Percentiles rank a stretch among this genome's conserved stretches.
phyloP scores from a whole-genome alignment of 2,888 invertebrate genomes.

The Criorhina ranunculi region DNA sequence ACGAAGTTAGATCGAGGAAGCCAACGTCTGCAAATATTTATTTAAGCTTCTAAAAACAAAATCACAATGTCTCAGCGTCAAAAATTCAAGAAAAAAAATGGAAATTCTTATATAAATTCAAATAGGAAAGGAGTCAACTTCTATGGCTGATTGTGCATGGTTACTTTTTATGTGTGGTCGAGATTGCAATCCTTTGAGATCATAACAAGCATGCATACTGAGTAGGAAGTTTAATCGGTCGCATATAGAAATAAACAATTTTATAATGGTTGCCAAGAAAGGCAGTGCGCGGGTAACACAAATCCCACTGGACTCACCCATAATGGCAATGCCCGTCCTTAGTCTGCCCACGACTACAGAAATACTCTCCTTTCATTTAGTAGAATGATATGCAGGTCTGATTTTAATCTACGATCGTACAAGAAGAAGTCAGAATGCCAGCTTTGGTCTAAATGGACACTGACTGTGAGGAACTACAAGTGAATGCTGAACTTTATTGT shows the following conservation, averaged over 20 bases:
- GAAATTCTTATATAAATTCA: neutral
- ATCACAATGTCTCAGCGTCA: neutral
- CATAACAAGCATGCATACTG: slow-evolving; percentile 43
- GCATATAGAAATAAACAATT: slow-evolving; percentile 51
- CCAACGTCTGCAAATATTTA: slow-evolving; percentile 65
- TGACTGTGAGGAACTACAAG: slow-evolving; percentile 28
- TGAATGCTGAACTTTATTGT: slow-evolving; percentile 27
- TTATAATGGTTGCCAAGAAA: slow-evolving; percentile 47
- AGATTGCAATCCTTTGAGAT: slow-evolving; percentile 48
- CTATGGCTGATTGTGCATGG: neutral
- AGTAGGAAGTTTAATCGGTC: slow-evolving; percentile 26
- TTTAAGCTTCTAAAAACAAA: slow-evolving; percentile 67
- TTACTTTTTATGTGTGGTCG: neutral
- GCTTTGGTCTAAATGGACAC: slow-evolving; percentile 46
- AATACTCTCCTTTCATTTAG: slow-evolving; percentile 70
- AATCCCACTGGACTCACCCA: slow-evolving; percentile 49
- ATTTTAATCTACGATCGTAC: slow-evolving; percentile 68
- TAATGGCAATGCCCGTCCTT: slow-evolving; percentile 38
- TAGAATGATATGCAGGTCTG: slow-evolving; percentile 73
- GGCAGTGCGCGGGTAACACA: slow-evolving; percentile 37
- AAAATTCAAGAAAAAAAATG: neutral
- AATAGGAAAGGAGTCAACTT: neutral
- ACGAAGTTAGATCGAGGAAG: slow-evolving; percentile 50
- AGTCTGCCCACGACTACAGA: slow-evolving; percentile 50
- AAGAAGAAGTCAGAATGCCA: slow-evolving; percentile 44